Base-by-base conservation (phyloP, 1,140 invertebrate genomes). In the Varroa destructor region DNA sequence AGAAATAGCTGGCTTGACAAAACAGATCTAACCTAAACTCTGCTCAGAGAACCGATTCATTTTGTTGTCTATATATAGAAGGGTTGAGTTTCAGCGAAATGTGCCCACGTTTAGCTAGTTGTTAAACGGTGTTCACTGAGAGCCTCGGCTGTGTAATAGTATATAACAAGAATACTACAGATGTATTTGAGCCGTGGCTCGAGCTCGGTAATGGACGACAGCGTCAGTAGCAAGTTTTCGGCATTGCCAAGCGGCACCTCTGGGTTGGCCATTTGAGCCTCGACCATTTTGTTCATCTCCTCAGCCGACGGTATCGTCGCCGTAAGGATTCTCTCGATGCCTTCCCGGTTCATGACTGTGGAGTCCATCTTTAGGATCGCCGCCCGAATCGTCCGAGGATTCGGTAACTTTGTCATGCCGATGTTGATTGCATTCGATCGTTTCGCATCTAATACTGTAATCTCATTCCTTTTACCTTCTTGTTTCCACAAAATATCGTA, bases 281-380 rank as follows among this genome's bases (percentile, higher is more conserved):
- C 94, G 80, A 95, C 87, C 76, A 99, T 99, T 82, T 91, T 91
- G 5, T 87, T 86, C 77, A 92, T 88, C 81, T 99, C 97, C 80
- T 99, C 95, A 77, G 96, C 90, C 14, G 90, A 91, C 43, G 97
- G 97, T 77, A 99, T 84, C 94, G 99, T 97, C 14, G 80, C 81
- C 8, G 88, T 90, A 54, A 99, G 80, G 64, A 99, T 85, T 87
- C 99, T 99, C 84, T 91, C 76, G 73, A 97, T 97, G 56, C 93
- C 93, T 82, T 99, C 97, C 76, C 94, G 84, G 76, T 96, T 98
- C 82, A 99, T 93, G 71, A 99, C 94, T 0, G 93, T 93, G 0
- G 89, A 89, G 80, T 99, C 97, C 93, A 99, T 99, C 83, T 99
- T 99, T 75, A 99, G 82, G 75, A 99, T 99, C 67, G 95, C 96